Evolutionary conservation across 2,113 vertebrate species (phyloP), one percentile per base, ranked within the genome.

Genomic region (Recurvirostra avosetta): DNA sequence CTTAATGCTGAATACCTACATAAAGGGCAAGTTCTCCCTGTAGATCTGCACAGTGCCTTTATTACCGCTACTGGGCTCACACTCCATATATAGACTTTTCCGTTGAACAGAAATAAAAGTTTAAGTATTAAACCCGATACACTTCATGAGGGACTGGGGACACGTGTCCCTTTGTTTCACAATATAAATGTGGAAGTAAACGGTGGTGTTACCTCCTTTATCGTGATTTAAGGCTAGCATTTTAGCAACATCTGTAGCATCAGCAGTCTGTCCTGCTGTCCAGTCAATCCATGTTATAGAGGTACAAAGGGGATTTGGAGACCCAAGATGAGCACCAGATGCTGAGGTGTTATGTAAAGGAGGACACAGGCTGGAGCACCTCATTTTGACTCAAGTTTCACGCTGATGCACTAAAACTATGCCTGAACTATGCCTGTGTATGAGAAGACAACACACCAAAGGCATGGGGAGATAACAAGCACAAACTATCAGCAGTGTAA

Each of bases 1-100:
- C 67, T 71, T 79, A 45, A 55, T 85, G 70, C 40, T 89, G 70
- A 94, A 88, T 67, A 50, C 30, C n/a, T 80, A 52, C 62, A 66
- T 32, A 91, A 95, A 97, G 80, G 86, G 70, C 66, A 95, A 67
- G n/a, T 59, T 85, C 34, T 90, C 62, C 56, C 91, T 63, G 18
- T 34, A 70, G 91, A 94, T 29, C 36, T 68, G 11, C n/a, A 61
- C 26, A 15, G 45, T 52, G 29, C 15, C 26, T 62, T 34, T 73
- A 55, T 41, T 71, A 47, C 59, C 87, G 40, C n/a, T 38, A 41
- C 53, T 27, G 58, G 34, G 11, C n/a, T 94, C 27, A 61, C 36
- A 26, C 25, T 79, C 68, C 49, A 15, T 26, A 26, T 55, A 63
- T 2, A 87, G 45, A 27, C 59, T 56, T 81, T 41, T 40, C 36